phyloP scores from a whole-genome alignment of 1,140 invertebrate species.

The Drosophila arizonae region DNA sequence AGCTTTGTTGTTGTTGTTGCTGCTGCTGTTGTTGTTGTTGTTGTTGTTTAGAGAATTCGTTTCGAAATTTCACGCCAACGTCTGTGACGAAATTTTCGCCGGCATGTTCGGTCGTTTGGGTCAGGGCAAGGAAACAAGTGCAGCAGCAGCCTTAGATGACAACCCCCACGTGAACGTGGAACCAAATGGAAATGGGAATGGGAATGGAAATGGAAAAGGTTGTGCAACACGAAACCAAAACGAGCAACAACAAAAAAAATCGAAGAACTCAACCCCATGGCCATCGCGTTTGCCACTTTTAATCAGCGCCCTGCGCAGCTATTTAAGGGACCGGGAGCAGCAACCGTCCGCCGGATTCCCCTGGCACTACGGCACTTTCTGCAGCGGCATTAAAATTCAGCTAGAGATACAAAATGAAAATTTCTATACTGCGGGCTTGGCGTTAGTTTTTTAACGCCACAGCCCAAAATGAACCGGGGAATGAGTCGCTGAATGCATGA shows the following conservation, averaged over 20 bases:
- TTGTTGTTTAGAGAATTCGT: constrained; percentile 76
- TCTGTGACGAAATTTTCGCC: constrained; percentile 79
- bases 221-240: constrained; percentile 62
- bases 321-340: constrained; percentile 57
- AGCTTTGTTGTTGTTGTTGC: constrained; percentile 11
- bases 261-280: constrained; percentile 35
- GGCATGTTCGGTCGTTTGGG: constrained; percentile 16
- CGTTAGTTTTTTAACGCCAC: constrained; percentile 53
- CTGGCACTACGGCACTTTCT: constrained; percentile 23
- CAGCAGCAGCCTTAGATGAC: constrained; percentile 40
- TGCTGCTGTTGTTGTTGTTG: constrained; percentile 24
- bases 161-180: constrained; percentile 37
- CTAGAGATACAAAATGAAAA: constrained; percentile 64
- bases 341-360: constrained; percentile 9
- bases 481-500: constrained; percentile 69
- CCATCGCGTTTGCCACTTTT: constrained; percentile 66
- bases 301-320: constrained; percentile 77
- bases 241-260: not conserved
- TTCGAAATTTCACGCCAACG: constrained; percentile 82
- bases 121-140: constrained; percentile 58
- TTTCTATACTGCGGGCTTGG: constrained; percentile 61
- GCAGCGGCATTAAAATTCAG: constrained; percentile 59
- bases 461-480: constrained; percentile 10
- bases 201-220: constrained; percentile 53
- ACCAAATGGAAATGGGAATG: constrained; percentile 46